Conservation (phyloP, 2,888 invertebrate genomes). For the Trachelus iudaicus region DNA sequence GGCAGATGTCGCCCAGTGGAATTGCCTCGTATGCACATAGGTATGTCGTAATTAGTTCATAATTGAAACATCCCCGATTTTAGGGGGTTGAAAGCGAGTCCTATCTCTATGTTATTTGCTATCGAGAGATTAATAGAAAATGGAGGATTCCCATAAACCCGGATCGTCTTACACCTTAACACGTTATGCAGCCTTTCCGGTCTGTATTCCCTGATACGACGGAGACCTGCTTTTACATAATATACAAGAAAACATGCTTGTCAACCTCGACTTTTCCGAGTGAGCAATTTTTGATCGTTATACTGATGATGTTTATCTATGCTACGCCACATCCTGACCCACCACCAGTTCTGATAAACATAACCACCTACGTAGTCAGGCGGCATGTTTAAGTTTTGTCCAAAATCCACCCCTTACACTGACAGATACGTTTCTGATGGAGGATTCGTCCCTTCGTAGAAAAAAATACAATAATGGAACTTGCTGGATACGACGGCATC, state of each 20-base stretch:
- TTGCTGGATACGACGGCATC: background rate
- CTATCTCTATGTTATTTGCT: background rate
- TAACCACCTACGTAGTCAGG: background rate
- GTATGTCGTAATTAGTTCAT: conserved; percentile 52
- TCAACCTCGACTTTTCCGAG: background rate
- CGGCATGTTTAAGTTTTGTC: background rate
- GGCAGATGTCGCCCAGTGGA: conserved; percentile 56
- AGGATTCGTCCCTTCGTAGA: background rate
- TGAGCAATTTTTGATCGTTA: background rate
- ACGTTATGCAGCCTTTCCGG: background rate
- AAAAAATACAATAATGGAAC: background rate
- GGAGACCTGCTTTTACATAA: background rate
- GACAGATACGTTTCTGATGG: background rate
- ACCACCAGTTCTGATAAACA: background rate
- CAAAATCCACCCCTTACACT: background rate
- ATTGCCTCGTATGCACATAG: conserved; percentile 44
- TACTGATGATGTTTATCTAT: background rate
- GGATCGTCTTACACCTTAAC: background rate
- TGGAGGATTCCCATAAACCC: background rate
- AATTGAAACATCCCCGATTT: conserved; percentile 43
- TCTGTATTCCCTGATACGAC: background rate
- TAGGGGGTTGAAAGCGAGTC: background rate
- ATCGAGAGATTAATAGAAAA: background rate
- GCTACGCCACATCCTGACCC: background rate
- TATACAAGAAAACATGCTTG: background rate